Base-by-base conservation (phyloP, 2,797 vertebrate genomes). In the Malacoraja senta region DNA sequence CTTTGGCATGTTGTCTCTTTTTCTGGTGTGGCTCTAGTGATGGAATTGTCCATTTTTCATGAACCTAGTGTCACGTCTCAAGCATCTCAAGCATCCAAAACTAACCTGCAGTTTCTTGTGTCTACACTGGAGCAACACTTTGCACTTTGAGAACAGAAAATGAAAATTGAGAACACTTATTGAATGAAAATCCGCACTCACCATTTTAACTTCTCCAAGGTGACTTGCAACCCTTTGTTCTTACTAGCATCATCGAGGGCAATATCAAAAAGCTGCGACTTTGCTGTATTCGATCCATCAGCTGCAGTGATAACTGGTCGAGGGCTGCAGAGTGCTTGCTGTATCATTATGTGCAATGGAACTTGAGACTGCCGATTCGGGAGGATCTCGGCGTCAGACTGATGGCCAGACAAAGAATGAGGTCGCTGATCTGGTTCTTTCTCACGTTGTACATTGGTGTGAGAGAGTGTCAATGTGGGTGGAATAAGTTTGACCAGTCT, bases 141-240 rank as follows among this genome's bases (percentile, higher is more conserved):
- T 63, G 65, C n/a, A 35, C 17, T 15, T 86, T 12, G 29, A 53
- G 38, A 3, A 15, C n/a, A 93, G 12, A 93, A 93, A 53, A 77
- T 53, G 7, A 17, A 77, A 77, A 93, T 26, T 53, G 44, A 58
- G 17, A 77, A 17, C 8, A 71, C 6, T 68, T 10, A 35, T 15
- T 58, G 26, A 93, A 93, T 44, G 17, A 53, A 65, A 13, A n/a
- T 21, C 32, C 24, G 3, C 93, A 98, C 98, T 98, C 96, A 99
- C 99, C 98, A 97, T 97, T 99, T 99, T 19, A 99, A 97, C 94
- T 98, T 98, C 94, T 99, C 98, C 68, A 99, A 98, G 96, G 98
- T 99, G 95, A 99, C 96, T 2, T 98, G 98, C 93, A 99, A 96
- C 8, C 98, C 98, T n/a, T 97, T 97, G 0, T 97, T 94, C 84